Percentiles rank a stretch among this genome's conserved stretches.
These are phyloP conservation scores for Gila robusta DNA, from an alignment of 2,797 vertebrate genomes.

Conservation along the genomic window DNA sequence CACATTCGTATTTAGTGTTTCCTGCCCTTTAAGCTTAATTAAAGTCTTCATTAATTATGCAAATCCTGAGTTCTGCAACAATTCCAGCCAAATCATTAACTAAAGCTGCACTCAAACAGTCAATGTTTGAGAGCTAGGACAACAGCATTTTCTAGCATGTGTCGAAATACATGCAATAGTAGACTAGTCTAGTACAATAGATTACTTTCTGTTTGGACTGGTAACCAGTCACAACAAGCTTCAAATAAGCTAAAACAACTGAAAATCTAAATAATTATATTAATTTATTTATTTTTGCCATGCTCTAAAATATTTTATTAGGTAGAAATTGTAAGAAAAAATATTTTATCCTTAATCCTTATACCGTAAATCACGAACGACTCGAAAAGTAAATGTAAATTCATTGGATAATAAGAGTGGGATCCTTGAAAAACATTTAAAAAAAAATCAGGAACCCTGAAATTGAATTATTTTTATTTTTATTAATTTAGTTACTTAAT, in stretches of 20 bases:
- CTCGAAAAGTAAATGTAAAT: background rate
- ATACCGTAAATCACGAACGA: background rate
- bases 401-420: background rate
- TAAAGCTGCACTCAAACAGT: background rate
- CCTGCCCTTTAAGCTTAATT: constrained; percentile 3
- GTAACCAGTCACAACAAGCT: background rate
- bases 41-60: constrained; percentile 13
- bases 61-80: background rate
- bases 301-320: background rate
- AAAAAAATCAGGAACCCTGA: too few species aligned
- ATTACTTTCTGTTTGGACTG: background rate
- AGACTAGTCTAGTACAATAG: background rate
- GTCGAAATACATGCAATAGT: background rate
- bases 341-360: background rate
- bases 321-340: background rate
- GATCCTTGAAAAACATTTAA: background rate
- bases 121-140: background rate
- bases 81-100: background rate
- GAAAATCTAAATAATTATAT: background rate
- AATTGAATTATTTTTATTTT: too few species aligned
- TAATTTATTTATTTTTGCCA: background rate
- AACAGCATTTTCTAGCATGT: background rate
- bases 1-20: background rate
- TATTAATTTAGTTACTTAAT: too few species aligned
- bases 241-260: background rate